Evolutionary conservation across 2,888 invertebrate species (phyloP), one percentile per base, ranked within the genome.

Genomic region (Cheilosia scutellata): DNA sequence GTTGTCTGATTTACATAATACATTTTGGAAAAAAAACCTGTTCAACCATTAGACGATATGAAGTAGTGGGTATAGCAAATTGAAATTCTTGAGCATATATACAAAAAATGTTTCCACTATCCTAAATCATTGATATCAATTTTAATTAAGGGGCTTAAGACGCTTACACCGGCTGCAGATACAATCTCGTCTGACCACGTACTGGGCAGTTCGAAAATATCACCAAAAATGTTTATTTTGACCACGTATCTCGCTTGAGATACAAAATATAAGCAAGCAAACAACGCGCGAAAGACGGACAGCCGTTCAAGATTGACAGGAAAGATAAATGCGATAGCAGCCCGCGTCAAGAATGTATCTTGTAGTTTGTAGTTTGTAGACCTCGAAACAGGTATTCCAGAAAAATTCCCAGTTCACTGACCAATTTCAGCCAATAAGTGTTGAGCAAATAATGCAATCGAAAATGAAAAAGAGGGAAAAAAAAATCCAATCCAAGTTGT

Each of bases 241-340:
- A 68, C 82, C 77, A 77, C 66, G 72, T 77, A 72, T 51, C 40
- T 27, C 51, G 20, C 20, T 20, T 20, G 27, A 37, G 44, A 71
- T 44, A 66, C 51, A 25, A 27, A 51, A 9, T 42, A 20, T 77
- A 60, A n/a, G n/a, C 47, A 77, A 72, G 62, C 72, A 83, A 77
- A 74, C 63, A 58, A 47, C 57, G 55, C 51, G 53, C 82, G 60
- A 77, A 63, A 77, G 77, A 83, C 47, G 55, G 82, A 83, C 82
- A 68, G 62, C 42, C 66, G 66, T 68, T 42, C 65, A n/a, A n/a
- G 82, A 77, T 77, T 83, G 77, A 77, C 66, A 72, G 66, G 47
- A 11, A 20, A 83, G 82, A 83, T 83, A 72, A 77, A 77, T 72
- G 60, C 60, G 72, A 77, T 72, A 60, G 40, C 58, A 82, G 44